phyloP scores from a whole-genome alignment of 2,113 vertebrate genomes.

The Leucopsar rothschildi region DNA sequence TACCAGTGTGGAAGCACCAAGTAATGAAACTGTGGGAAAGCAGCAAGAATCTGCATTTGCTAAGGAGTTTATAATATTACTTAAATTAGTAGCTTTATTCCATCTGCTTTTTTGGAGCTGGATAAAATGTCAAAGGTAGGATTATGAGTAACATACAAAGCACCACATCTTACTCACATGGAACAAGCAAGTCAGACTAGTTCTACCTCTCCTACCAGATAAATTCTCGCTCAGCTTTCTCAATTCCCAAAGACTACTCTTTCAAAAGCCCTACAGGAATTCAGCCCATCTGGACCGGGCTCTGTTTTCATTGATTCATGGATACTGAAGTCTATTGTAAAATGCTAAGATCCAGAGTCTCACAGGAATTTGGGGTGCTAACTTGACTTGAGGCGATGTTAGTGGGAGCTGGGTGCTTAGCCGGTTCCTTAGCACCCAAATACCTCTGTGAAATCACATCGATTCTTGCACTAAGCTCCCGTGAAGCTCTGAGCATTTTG shows the following conservation, averaged over 20 bases:
- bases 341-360: background rate
- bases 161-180: background rate
- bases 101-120: background rate
- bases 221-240: slow-evolving; percentile 9
- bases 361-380: background rate
- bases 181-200: slow-evolving; percentile 45
- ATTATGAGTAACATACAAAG: slow-evolving; percentile 2
- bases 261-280: slow-evolving; percentile 48
- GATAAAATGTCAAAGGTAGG: slow-evolving; percentile 15
- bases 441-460: background rate
- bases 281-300: background rate
- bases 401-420: background rate
- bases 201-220: slow-evolving; percentile 20
- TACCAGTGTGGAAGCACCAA: background rate
- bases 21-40: background rate
- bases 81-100: background rate
- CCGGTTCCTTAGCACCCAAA: background rate
- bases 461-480: background rate
- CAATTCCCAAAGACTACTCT: slow-evolving; percentile 8
- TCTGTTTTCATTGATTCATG: background rate
- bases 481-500: background rate
- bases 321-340: background rate
- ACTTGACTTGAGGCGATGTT: background rate
- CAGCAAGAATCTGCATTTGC: background rate
- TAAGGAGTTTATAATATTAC: background rate